These are phyloP conservation scores for Eretmochelys imbricata DNA, from an alignment of 2,113 vertebrate genomes.

Conservation along the genomic window DNA sequence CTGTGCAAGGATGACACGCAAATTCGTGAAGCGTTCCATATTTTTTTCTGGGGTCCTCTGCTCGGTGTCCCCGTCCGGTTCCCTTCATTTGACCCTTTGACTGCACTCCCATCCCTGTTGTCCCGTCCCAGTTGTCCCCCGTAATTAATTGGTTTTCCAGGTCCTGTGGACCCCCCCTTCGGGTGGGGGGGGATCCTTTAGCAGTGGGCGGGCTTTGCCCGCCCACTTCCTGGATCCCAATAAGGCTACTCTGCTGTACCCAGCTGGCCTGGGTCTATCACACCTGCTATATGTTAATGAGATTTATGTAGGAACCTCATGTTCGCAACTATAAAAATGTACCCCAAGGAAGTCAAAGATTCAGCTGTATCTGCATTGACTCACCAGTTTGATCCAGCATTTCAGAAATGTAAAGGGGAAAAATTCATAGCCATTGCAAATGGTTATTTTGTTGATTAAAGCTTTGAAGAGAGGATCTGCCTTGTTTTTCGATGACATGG, in stretches of 20 bases:
- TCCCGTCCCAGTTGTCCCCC: too few species aligned
- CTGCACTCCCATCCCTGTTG: too few species aligned
- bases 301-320: neutral
- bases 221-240: too few species aligned
- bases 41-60: conserved; percentile 20
- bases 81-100: too few species aligned
- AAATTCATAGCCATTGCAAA: neutral
- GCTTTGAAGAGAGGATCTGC: neutral
- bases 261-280: too few species aligned
- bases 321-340: neutral
- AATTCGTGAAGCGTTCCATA: conserved; percentile 71
- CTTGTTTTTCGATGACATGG: neutral
- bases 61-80: too few species aligned
- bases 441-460: conserved; percentile 50
- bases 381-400: conserved; percentile 17
- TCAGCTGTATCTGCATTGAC: neutral
- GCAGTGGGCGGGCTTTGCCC: too few species aligned
- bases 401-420: neutral
- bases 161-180: too few species aligned
- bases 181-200: too few species aligned
- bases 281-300: neutral
- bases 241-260: too few species aligned
- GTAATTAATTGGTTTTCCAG: too few species aligned
- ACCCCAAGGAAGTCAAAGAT: neutral
- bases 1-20: conserved; percentile 72